Evolutionary conservation across 2,113 vertebrate genomes (phyloP).

Genomic region (Montifringilla adamsi): DNA sequence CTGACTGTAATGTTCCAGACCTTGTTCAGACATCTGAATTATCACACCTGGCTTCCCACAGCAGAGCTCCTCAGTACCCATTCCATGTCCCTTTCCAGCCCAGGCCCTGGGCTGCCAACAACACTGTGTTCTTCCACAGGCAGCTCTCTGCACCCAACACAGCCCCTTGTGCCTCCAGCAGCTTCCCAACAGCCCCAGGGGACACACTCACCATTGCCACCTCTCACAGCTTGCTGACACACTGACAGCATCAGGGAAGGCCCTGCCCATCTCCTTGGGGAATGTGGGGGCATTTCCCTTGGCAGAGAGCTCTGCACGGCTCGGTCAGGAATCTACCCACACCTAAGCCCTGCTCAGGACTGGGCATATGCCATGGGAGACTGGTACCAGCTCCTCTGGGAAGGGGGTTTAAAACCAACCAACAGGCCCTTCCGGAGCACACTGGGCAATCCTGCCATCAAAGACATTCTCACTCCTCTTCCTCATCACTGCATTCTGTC

Average conservation of each 20-base stretch:
- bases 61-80: background rate
- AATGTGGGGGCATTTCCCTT: accelerated
- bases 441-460: background rate
- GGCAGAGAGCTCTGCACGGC: background rate
- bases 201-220: background rate
- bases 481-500: background rate
- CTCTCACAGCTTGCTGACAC: background rate
- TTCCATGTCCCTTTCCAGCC: accelerated
- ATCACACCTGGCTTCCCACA: background rate
- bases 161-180: accelerated
- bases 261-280: accelerated
- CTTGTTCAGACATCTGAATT: background rate
- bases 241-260: background rate
- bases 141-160: accelerated
- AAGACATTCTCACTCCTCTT: background rate
- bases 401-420: background rate
- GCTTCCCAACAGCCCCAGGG: too few species aligned
- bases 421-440: background rate
- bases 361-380: accelerated
- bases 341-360: background rate
- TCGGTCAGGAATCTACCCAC: background rate
- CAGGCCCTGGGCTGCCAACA: background rate
- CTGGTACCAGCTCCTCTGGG: accelerated
- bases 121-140: accelerated
- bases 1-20: background rate